Base-by-base conservation (phyloP, 2,888 invertebrate species). In the Pyrocoelia pectoralis region DNA sequence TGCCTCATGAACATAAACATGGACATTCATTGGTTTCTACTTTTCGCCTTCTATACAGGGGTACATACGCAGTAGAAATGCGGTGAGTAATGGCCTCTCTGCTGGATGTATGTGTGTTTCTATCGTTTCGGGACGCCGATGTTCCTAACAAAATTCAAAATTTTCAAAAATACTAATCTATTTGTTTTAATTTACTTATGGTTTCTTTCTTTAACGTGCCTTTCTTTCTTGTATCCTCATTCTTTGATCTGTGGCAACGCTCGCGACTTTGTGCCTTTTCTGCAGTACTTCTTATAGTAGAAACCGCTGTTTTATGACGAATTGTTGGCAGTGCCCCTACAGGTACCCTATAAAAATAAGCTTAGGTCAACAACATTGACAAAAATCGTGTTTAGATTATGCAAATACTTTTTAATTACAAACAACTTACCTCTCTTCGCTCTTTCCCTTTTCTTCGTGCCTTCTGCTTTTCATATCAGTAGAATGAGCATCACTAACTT, bases 21-120 rank as follows among this genome's bases (percentile, higher is more conserved):
- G 80, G 80, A 76, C 80, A 80, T 71, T 78, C 77, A 61, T 60
- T 69, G 68, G 68, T 65, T 66, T 70, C 67, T 57, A 68, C 61
- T 66, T 66, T 65, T 55, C 68, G 70, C 62, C 74, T 73, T 73
- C 74, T 77, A 79, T 75, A 77, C 78, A 76, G 75, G 67, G 80
- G 80, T 81, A 81, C 81, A 77, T 81, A 81, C 81, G 79, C 79
- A 77, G 80, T 78, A 58, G 80, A 77, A 70, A 78, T 76, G 71
- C 79, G 78, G 65, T 79, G 79, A 54, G 75, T 79, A 48, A 75
- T 74, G 18, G 73, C 70, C 59, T 76, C 77, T 66, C 72, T 75
- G 56, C 61, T 72, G 52, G 65, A 64, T 56, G 66, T 58, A 58
- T 56, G 70, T 61, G 68, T 33, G 50, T 40, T 65, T 68, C 60